phyloP scores from a whole-genome alignment of 30 jellyfish, hydroid and myxozoan genomes.

The Morbakka virulenta region DNA sequence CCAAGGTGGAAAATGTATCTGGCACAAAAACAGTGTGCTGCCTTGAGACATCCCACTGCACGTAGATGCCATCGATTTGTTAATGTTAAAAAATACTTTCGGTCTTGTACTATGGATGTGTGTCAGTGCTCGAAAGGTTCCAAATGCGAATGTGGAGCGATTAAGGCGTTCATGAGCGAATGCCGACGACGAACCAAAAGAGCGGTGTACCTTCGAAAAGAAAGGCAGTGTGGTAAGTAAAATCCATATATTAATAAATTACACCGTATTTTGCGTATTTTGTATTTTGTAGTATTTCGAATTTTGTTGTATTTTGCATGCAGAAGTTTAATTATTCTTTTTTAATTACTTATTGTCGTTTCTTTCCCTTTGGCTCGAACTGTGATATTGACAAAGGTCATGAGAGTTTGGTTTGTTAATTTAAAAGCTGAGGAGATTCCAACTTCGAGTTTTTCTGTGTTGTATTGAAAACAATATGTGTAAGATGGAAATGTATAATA shows the following conservation, averaged over 20 bases:
- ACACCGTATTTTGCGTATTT: too few species aligned
- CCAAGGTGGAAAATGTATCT: conserved; percentile 57
- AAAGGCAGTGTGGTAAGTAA: conserved; percentile 67
- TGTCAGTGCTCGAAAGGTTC: conserved; percentile 73
- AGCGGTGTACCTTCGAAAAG: conserved; percentile 37
- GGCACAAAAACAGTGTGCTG: conserved; percentile 65
- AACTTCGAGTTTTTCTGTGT: too few species aligned
- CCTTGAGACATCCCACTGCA: conserved; percentile 42
- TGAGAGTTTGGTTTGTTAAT: too few species aligned
- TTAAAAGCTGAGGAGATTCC: too few species aligned
- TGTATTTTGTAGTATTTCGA: too few species aligned
- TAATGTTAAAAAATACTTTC: conserved; percentile 54
- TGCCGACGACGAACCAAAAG: conserved; percentile 28
- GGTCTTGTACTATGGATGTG: conserved; percentile 69
- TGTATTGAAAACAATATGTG: too few species aligned
- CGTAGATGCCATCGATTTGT: conserved; percentile 51
- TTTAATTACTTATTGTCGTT: too few species aligned
- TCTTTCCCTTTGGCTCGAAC: too few species aligned
- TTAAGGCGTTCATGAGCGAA: conserved; percentile 65
- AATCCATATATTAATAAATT: not conserved
- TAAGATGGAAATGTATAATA: too few species aligned
- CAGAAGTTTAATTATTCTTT: not conserved
- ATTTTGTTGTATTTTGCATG: not conserved
- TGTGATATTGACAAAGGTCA: too few species aligned
- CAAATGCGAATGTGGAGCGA: conserved; percentile 86